These are phyloP conservation scores for Hoplostethus atlanticus DNA, from an alignment of 2,797 vertebrate species.

Conservation along the genomic window DNA sequence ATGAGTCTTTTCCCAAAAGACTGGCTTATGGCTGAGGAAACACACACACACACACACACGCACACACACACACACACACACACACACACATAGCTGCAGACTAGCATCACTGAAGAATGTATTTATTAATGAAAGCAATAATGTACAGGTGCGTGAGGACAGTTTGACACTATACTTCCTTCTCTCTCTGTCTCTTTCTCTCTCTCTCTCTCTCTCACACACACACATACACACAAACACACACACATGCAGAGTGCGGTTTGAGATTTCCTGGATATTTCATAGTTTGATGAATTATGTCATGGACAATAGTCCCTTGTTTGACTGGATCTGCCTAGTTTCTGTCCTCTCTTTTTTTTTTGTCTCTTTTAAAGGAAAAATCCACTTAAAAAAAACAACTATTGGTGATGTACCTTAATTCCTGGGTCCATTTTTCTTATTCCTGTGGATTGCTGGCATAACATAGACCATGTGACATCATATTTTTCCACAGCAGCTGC, in stretches of 20 bases:
- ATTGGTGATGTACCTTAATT: too few relatives aligned
- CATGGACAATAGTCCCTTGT: neutral
- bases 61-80: neutral
- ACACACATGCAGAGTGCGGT: neutral
- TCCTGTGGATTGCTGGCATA: too few relatives aligned
- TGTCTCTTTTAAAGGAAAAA: neutral
- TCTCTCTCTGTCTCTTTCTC: neutral
- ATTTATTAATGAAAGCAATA: neutral
- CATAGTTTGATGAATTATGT: neutral
- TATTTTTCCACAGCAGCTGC: too few relatives aligned
- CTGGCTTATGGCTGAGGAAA: neutral
- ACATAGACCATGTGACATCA: too few relatives aligned
- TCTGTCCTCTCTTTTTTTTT: neutral
- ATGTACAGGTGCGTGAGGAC: neutral
- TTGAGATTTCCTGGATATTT: neutral
- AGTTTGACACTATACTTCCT: neutral
- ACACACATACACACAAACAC: neutral
- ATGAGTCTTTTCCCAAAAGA: slow-evolving; percentile 19
- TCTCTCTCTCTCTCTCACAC: neutral
- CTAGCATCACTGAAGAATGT: neutral
- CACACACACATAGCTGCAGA: neutral
- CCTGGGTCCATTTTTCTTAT: too few relatives aligned
- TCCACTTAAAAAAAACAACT: too few relatives aligned
- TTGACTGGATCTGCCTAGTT: neutral
- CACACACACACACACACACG: neutral